Evolutionary conservation across 2,888 invertebrate species (phyloP).

Genomic region (Harpalus rubripes): DNA sequence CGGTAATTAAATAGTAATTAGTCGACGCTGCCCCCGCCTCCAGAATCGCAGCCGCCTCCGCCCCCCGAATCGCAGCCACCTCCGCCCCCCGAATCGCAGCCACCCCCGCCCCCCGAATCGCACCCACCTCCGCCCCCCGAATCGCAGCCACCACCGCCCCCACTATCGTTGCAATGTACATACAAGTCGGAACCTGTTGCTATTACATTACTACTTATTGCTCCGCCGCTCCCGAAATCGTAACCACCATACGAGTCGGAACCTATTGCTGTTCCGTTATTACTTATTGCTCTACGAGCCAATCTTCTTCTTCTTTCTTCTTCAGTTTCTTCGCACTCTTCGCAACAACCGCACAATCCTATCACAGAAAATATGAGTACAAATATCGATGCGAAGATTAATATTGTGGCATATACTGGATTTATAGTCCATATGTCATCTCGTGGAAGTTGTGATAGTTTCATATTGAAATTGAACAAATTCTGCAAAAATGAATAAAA

Average conservation of each 20-base stretch:
- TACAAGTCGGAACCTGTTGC: no score
- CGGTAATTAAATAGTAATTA: background rate
- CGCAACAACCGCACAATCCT: background rate
- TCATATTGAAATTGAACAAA: constrained; percentile 6
- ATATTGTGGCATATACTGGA: constrained; percentile 7
- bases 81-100: no score
- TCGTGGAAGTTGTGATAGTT: constrained; percentile 18
- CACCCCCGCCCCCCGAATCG: background rate
- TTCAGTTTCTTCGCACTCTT: background rate
- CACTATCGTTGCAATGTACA: no score
- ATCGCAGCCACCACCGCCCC: no score
- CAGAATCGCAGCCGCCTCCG: background rate
- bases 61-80: background rate
- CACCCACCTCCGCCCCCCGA: background rate
- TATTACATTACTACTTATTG: no score
- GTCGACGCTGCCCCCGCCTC: background rate
- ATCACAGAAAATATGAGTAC: constrained; percentile 6
- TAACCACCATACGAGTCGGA: no score
- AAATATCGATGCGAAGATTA: background rate
- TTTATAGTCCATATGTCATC: background rate
- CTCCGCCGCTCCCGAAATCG: no score
- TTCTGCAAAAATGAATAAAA: no score
- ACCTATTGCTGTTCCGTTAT: no score
- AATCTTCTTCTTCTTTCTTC: background rate
- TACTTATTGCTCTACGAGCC: background rate